phyloP scores from a whole-genome alignment of 1,140 invertebrate species.

The Nasonia longicornis region DNA sequence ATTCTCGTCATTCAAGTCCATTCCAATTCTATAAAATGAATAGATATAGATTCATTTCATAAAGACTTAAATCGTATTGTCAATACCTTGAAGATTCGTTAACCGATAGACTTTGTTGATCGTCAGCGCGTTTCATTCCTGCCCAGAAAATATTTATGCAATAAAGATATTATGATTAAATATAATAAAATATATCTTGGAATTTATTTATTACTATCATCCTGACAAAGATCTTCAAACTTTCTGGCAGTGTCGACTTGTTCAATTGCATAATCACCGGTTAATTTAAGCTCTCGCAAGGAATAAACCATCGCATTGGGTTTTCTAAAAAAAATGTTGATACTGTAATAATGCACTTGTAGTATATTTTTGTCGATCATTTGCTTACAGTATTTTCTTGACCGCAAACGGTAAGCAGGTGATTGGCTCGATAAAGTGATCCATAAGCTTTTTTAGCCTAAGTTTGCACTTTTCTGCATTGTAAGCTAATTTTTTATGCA shows the following conservation, averaged over 20 bases:
- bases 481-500: slow-evolving; percentile 74
- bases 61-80: neutral
- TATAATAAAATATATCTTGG: neutral
- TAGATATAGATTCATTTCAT: no score
- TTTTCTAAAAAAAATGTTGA: slow-evolving; percentile 30
- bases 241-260: neutral
- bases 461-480: slow-evolving; percentile 78
- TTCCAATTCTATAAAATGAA: neutral
- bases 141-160: neutral
- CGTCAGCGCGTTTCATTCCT: neutral
- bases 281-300: slow-evolving; percentile 74
- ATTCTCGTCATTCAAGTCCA: neutral
- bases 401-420: slow-evolving; percentile 76
- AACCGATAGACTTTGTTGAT: neutral
- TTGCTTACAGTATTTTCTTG: slow-evolving; percentile 66
- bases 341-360: neutral
- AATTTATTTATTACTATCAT: slow-evolving; percentile 9
- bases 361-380: slow-evolving; percentile 16
- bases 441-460: slow-evolving; percentile 77
- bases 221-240: neutral
- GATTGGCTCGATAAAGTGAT: slow-evolving; percentile 77
- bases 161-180: neutral
- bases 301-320: slow-evolving; percentile 70
- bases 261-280: slow-evolving; percentile 61
- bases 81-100: neutral